Evolutionary conservation across 2,113 vertebrate species (phyloP), one percentile per base, ranked within the genome.

Genomic region (Numenius arquata): DNA sequence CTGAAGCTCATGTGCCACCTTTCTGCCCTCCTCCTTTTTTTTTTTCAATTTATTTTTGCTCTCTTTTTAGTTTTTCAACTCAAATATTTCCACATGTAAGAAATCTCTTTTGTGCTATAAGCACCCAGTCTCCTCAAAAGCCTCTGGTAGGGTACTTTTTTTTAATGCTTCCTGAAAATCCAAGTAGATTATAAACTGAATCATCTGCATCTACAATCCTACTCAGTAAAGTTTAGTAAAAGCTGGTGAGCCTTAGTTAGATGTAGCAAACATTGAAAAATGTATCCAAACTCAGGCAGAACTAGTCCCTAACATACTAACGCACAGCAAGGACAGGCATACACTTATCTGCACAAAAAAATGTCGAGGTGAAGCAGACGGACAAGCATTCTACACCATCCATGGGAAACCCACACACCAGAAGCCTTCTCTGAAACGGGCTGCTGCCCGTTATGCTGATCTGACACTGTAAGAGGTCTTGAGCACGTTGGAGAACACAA

Each of bases 291-390:
- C 12, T 36, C 53, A 59, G 36, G 23, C 7, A 92, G 63, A 85
- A 45, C 5, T 16, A 73, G 32, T 38, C 43, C 32, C 27, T 40
- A 43, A 72, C 8, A 53, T 10, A 53, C 6, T 34, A 58, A 65
- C n/a, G 34, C 14, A 7, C 6, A 61, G 32, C 26, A 88, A 0
- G 0, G 34, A 45, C 22, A 50, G n/a, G 9, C 5, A 40, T 29
- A 20, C 4, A 8, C n/a, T 68, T 70, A 45, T 73, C 22, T 40
- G 40, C 18, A 22, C 38, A 70, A 50, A 81, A 45, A 85, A 81
- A 40, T 4, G 6, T 15, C 0, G 0, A 48, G 30, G 9, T 52
- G 55, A 80, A 89, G 16, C 71, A 6, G 23, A 41, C 12, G 65
- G 40, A 50, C 16, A 65, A 88, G 30, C 26, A 61, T 40, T 66